Conservation (phyloP, 2,797 vertebrate genomes). For the Calcarius lapponicus region DNA sequence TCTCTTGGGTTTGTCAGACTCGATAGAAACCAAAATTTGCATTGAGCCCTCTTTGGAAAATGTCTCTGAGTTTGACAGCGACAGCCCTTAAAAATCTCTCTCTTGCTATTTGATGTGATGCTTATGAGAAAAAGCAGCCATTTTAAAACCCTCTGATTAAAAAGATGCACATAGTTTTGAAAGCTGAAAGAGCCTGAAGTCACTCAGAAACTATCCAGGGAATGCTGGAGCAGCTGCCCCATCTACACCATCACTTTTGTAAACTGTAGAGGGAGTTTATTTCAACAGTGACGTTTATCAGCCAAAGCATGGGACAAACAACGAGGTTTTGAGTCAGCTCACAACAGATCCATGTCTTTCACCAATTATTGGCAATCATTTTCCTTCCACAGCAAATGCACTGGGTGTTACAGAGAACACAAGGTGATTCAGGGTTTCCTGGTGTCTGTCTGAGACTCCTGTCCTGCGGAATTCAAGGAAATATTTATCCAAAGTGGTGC, state of each 20-base stretch:
- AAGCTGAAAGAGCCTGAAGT: slow-evolving; percentile 43
- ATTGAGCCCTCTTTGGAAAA: neutral
- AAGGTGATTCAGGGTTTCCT: neutral
- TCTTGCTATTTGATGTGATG: neutral
- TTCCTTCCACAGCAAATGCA: neutral
- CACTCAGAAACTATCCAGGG: slow-evolving; percentile 36
- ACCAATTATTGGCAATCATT: neutral
- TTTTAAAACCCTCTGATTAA: slow-evolving; percentile 28
- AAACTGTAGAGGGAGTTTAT: neutral
- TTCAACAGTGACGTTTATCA: neutral
- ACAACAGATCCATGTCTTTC: neutral
- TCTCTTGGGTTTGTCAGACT: neutral
- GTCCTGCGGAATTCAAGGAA: neutral
- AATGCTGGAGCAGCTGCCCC: slow-evolving; percentile 37
- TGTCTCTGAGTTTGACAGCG: neutral
- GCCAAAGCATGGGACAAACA: neutral
- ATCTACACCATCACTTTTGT: neutral
- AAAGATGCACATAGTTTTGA: neutral
- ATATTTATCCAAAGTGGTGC: neutral
- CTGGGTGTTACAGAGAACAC: neutral
- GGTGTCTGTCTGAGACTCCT: neutral
- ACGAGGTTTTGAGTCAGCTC: neutral
- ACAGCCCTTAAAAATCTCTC: neutral
- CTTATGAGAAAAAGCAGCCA: slow-evolving; percentile 8
- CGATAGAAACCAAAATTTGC: neutral